Evolutionary conservation across 2,797 vertebrate genomes (phyloP).

Genomic region (Etheostoma perlongum): DNA sequence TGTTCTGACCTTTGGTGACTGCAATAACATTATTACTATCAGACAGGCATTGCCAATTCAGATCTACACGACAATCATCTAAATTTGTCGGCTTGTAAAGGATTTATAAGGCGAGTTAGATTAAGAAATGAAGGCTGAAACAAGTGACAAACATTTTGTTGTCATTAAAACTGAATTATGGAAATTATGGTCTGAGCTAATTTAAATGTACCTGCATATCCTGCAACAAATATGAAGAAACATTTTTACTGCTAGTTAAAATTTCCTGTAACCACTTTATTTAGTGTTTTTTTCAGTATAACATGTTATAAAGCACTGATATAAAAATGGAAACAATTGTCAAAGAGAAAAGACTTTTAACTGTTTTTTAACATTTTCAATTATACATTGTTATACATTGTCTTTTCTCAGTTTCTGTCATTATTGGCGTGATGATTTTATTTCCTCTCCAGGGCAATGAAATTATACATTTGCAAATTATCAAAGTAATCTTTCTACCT

Average conservation of each 20-base stretch:
- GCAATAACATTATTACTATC: slow-evolving; percentile 84
- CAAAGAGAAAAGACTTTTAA: not conserved
- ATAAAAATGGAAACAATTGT: not conserved
- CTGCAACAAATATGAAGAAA: not conserved
- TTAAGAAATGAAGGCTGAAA: not conserved
- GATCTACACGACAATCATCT: slow-evolving; percentile 32
- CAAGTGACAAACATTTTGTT: not conserved
- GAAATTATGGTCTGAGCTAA: not conserved
- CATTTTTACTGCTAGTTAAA: not conserved
- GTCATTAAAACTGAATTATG: slow-evolving; percentile 15
- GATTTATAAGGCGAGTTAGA: slow-evolving; percentile 16
- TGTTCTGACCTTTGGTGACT: slow-evolving; percentile 85
- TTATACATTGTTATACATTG: not conserved
- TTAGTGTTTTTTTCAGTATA: not conserved
- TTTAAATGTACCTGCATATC: not conserved
- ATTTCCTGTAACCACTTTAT: not conserved
- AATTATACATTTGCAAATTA: not conserved
- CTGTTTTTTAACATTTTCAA: not conserved
- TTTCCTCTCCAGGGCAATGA: slow-evolving; percentile 11
- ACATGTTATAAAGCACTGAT: not conserved
- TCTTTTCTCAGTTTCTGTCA: slow-evolving; percentile 4
- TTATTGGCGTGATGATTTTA: not conserved
- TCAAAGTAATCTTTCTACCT: not conserved
- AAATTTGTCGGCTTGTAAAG: slow-evolving; percentile 28
- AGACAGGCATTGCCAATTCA: slow-evolving; percentile 56